Evolutionary conservation across 2,888 invertebrate genomes (phyloP).

Genomic region (Anoplius nigerrimus): DNA sequence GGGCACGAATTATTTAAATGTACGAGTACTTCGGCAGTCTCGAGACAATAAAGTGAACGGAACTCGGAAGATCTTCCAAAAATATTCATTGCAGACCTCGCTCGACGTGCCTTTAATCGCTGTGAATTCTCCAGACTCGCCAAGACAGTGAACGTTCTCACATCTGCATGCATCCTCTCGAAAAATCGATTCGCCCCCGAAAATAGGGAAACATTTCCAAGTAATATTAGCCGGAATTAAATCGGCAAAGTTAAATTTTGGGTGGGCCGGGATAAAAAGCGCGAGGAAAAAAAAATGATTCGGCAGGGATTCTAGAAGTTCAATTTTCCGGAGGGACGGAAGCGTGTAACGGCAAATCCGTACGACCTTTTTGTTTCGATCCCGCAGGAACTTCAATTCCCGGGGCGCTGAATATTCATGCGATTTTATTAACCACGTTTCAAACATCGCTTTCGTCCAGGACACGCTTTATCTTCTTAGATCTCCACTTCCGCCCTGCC

Average conservation of each 20-base stretch:
- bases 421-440: slow-evolving; percentile 58
- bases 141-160: too few species aligned
- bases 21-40: too few species aligned
- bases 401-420: slow-evolving; percentile 54
- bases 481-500: slow-evolving; percentile 30
- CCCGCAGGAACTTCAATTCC: slow-evolving; percentile 48
- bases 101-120: too few species aligned
- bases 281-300: slow-evolving; percentile 37
- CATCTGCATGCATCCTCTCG: too few species aligned
- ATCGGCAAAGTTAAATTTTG: slow-evolving; percentile 45
- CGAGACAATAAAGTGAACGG: too few species aligned
- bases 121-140: too few species aligned
- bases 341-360: slow-evolving; percentile 48
- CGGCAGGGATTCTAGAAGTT: slow-evolving; percentile 48
- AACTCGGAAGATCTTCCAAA: too few species aligned
- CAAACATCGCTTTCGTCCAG: slow-evolving; percentile 47
- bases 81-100: too few species aligned
- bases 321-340: slow-evolving; percentile 48
- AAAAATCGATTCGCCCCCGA: too few species aligned
- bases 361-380: slow-evolving; percentile 54
- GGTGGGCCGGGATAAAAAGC: slow-evolving; percentile 6
- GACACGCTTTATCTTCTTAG: slow-evolving; percentile 55
- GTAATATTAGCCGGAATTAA: slow-evolving; percentile 26
- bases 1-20: too few species aligned
- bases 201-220: too few species aligned